Conservation (phyloP, 1,140 invertebrate genomes). For the Cotesia glomerata region DNA sequence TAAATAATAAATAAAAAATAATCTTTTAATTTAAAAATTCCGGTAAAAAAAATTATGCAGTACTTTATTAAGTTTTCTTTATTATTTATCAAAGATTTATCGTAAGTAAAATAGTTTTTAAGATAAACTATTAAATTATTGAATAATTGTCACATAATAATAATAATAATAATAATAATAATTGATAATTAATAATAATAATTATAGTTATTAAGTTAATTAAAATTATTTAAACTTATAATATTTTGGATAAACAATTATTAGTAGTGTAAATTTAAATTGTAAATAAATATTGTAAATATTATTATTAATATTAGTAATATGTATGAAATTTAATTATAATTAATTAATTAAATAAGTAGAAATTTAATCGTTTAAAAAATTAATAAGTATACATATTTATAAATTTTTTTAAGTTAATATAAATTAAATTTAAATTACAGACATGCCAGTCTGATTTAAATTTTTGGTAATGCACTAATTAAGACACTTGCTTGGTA, state of each 20-base stretch:
- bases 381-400: too few relatives aligned
- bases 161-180: conserved; percentile 1
- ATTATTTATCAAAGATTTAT: conserved; percentile 52
- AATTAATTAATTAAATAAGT: conserved; percentile 14
- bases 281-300: conserved; percentile 36
- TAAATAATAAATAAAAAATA: too few relatives aligned
- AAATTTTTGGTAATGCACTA: too few relatives aligned
- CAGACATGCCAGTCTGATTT: too few relatives aligned
- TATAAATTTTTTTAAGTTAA: too few relatives aligned
- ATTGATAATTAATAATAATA: background rate
- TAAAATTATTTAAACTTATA: conserved; percentile 25
- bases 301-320: conserved; percentile 20
- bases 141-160: background rate
- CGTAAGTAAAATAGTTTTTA: conserved; percentile 41
- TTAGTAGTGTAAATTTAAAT: conserved; percentile 33
- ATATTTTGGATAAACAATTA: conserved; percentile 38
- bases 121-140: conserved; percentile 47
- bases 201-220: conserved; percentile 12
- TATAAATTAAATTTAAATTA: too few relatives aligned
- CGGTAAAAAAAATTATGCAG: conserved; percentile 1
- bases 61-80: conserved; percentile 29
- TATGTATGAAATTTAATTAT: background rate
- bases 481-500: too few relatives aligned
- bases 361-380: conserved; percentile 9
- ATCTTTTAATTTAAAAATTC: too few relatives aligned